Base-by-base conservation (phyloP, 2,797 vertebrate genomes). In the Micropoecilia bifurca region DNA sequence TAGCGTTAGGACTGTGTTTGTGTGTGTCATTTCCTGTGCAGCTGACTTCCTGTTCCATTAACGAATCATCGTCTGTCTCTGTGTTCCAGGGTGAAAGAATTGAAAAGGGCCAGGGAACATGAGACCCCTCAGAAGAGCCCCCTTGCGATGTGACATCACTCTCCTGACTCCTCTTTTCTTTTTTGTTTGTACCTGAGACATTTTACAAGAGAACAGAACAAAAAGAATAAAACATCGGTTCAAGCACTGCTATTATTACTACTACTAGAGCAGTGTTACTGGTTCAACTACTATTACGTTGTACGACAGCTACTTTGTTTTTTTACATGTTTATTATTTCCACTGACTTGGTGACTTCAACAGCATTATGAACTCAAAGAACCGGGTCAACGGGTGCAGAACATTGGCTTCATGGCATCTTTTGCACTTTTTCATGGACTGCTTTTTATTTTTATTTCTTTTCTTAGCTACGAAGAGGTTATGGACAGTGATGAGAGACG, bases 51-150 rank as follows among this genome's bases (percentile, higher is more conserved):
- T 57, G 48, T 73, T 68, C 75, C 14, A 22, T 61, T 88, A 69
- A 90, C 55, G 53, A 55, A 45, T 16, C 0, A 72, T 48, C 74
- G n/a, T 93, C 76, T 92, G 73, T 90, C 50, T 92, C 80, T 96
- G 93, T 95, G 95, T 97, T 97, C 85, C 97, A 99, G 99, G 98
- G 98, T 96, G 98, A 99, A 97, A 98, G 97, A 99, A 97, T 99
- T 98, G 98, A 99, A 96, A 99, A 99, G 96, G 98, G 97, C 97
- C 98, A 99, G 96, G 98, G 98, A 98, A 99, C 99, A 97, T 99
- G 98, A 99, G 97, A 97, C 95, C 92, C 90, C 92, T 91, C 97
- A 96, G 96, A 97, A 96, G 96, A 97, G 96, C 96, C 97, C 97
- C 96, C 96, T 98, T 95, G 96, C 97, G 95, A 98, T 99, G 98